Percentiles rank a stretch among this genome's conserved stretches.
phyloP scores from a whole-genome alignment of 2,888 invertebrate species.

The Balanococcus diminutus region DNA sequence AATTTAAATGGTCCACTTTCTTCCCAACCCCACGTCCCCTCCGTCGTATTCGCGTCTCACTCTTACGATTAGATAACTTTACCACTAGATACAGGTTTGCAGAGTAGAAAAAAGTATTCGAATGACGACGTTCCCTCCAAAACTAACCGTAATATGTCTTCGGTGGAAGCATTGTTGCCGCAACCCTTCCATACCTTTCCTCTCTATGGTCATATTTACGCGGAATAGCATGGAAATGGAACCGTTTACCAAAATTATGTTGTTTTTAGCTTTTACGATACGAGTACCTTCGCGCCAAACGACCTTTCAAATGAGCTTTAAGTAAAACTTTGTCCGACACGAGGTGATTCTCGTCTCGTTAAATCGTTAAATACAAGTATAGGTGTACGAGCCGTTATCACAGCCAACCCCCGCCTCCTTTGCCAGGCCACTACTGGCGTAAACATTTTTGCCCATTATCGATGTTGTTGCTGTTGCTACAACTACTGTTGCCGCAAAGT shows the following conservation, averaged over 20 bases:
- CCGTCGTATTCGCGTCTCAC: too few relatives aligned
- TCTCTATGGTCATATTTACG: not conserved
- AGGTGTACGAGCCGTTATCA: not conserved
- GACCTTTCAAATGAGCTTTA: not conserved
- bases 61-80: not conserved
- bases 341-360: not conserved
- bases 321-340: not conserved
- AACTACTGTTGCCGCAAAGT: not conserved
- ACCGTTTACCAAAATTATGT: not conserved
- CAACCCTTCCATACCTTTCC: not conserved
- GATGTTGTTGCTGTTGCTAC: not conserved
- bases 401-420: not conserved
- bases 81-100: not conserved
- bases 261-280: conserved; percentile 2
- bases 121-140: not conserved
- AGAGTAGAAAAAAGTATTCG: not conserved
- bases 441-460: not conserved
- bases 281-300: not conserved
- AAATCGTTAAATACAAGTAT: not conserved
- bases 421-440: too few relatives aligned
- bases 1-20: conserved; percentile 5
- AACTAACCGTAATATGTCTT: conserved; percentile 20
- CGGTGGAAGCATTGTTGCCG: not conserved
- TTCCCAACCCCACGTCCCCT: not conserved
- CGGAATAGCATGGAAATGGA: too few relatives aligned